These are phyloP conservation scores for Panzeria rudis DNA, from an alignment of 2,888 invertebrate species.

Conservation along the genomic window DNA sequence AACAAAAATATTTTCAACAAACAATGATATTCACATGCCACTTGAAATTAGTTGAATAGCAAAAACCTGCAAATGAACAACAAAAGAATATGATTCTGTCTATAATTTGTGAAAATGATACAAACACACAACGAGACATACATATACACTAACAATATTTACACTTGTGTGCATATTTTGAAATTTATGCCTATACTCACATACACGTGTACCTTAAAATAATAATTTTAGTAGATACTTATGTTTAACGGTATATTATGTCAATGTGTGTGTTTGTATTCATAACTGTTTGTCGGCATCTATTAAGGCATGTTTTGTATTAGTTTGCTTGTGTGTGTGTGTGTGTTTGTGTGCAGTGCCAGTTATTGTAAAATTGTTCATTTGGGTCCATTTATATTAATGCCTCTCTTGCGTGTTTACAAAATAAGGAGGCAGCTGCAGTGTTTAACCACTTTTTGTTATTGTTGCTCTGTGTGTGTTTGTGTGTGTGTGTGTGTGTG, in stretches of 20 bases:
- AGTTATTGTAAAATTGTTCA: conserved; percentile 61
- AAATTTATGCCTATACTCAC: background rate
- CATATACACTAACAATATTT: background rate
- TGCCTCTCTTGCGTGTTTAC: conserved; percentile 64
- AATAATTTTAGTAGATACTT: background rate
- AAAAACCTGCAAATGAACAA: conserved; percentile 46
- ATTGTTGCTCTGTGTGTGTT: background rate
- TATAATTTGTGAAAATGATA: conserved; percentile 1
- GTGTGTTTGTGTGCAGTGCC: conserved; percentile 1
- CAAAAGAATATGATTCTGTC: background rate
- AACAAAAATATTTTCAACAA: background rate
- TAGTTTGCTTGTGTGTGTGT: background rate
- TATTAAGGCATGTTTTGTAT: background rate
- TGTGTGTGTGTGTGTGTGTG: background rate
- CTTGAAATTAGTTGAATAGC: conserved; percentile 33
- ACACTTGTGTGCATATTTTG: background rate
- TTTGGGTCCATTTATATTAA: conserved; percentile 71
- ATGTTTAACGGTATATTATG: background rate
- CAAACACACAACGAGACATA: background rate
- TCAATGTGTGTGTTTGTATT: background rate
- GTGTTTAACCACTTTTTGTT: conserved; percentile 37
- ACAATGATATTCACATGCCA: conserved; percentile 9
- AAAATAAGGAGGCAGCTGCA: conserved; percentile 55
- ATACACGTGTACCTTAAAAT: background rate
- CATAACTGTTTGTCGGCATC: background rate